Evolutionary conservation across 2,113 vertebrate genomes (phyloP).

Genomic region (Pseudorectes ferrugineus): DNA sequence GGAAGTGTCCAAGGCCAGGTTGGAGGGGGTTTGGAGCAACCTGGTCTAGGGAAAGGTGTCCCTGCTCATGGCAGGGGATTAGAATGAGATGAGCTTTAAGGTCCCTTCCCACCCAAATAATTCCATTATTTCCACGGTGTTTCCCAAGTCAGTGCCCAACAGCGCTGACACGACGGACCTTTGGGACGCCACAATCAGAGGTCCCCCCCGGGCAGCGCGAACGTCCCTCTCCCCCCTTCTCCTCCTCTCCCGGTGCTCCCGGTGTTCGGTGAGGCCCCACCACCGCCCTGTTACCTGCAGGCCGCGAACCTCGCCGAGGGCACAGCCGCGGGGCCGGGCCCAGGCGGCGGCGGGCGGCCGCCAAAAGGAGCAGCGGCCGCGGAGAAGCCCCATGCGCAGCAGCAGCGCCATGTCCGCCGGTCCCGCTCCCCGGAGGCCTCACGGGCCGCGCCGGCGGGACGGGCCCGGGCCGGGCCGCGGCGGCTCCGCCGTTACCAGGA

Average conservation of each 20-base stretch:
- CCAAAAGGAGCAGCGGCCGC: too few relatives aligned
- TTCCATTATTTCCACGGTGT: background rate
- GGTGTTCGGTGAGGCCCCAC: background rate
- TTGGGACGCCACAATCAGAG: rapidly evolving
- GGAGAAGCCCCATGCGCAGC: too few relatives aligned
- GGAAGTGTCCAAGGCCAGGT: rapidly evolving
- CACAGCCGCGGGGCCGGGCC: background rate
- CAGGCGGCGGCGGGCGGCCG: too few relatives aligned
- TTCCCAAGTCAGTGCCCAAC: rapidly evolving
- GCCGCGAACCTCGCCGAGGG: background rate
- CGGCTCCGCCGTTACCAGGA: too few relatives aligned
- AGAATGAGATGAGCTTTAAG: background rate
- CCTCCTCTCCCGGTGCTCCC: background rate
- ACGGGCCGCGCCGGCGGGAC: too few relatives aligned
- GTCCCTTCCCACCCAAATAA: background rate
- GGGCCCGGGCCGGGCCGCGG: too few relatives aligned
- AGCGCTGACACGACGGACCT: rapidly evolving
- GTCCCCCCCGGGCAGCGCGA: background rate
- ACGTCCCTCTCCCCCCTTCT: too few relatives aligned
- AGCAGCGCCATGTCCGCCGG: too few relatives aligned
- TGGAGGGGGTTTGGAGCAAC: rapidly evolving
- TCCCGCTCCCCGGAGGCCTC: too few relatives aligned
- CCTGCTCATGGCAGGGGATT: background rate
- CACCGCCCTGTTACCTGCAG: conserved; percentile 22
- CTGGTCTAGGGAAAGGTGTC: rapidly evolving